These are phyloP conservation scores for Parambassis ranga DNA, from an alignment of 2,797 vertebrate species.

Conservation along the genomic window DNA sequence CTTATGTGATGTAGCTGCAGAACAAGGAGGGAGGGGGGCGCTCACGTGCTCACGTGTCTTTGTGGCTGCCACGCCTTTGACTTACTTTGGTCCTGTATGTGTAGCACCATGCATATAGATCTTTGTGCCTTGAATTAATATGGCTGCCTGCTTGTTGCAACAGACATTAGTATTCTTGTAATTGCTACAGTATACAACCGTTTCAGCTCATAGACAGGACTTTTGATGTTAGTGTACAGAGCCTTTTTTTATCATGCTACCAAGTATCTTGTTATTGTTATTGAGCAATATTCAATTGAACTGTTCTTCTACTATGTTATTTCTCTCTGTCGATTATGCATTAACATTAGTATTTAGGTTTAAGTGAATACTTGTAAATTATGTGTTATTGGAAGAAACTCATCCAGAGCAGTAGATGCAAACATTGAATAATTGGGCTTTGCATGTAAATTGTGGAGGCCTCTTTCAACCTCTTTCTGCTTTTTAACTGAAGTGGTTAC, in stretches of 20 bases:
- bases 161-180: constrained; percentile 61
- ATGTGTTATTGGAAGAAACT: constrained; percentile 34
- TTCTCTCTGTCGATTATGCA: constrained; percentile 55
- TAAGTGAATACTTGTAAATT: constrained; percentile 21
- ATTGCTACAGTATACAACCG: constrained; percentile 47
- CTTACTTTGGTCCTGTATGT: constrained; percentile 52
- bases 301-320: constrained; percentile 45
- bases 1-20: constrained; percentile 63
- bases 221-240: constrained; percentile 57
- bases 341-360: constrained; percentile 39
- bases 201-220: constrained; percentile 38
- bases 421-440: constrained; percentile 39
- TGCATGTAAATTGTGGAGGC: constrained; percentile 66
- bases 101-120: constrained; percentile 74
- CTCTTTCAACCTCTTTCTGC: constrained; percentile 25
- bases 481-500: constrained; percentile 50
- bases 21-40: neutral
- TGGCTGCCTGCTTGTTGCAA: constrained; percentile 76
- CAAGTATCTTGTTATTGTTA: constrained; percentile 35
- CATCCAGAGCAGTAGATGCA: constrained; percentile 47
- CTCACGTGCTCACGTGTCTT: constrained; percentile 25
- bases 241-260: constrained; percentile 44
- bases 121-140: constrained; percentile 79
- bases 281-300: constrained; percentile 51
- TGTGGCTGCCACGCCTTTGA: constrained; percentile 47